Conservation (phyloP, 2,888 invertebrate genomes). For the Pheosia tremula region DNA sequence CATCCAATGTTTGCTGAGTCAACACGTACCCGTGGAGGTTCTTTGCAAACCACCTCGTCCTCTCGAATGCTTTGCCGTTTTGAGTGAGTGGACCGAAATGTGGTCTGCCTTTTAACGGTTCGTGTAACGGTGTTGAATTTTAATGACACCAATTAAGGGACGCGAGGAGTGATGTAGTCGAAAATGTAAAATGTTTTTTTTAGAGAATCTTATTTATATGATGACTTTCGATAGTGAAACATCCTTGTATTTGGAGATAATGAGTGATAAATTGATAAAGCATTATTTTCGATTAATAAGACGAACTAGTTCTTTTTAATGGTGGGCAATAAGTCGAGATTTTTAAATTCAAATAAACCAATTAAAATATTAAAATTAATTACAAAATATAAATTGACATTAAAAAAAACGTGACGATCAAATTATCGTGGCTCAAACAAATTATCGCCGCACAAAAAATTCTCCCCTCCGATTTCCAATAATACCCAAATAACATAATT, state of each 20-base stretch:
- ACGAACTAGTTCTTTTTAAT: not conserved
- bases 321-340: not conserved
- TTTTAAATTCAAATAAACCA: not conserved
- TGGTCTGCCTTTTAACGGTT: constrained; percentile 35
- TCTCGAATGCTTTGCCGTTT: constrained; percentile 55
- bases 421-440: constrained; percentile 47
- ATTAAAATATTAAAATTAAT: constrained; percentile 10
- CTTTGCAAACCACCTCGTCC: constrained; percentile 49
- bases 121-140: constrained; percentile 35
- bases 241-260: not conserved
- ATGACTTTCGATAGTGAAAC: not conserved
- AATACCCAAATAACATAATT: constrained; percentile 65
- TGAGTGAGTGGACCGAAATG: constrained; percentile 47
- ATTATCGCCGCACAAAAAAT: constrained; percentile 45
- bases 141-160: constrained; percentile 39
- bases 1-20: constrained; percentile 68
- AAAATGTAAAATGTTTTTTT: constrained; percentile 16
- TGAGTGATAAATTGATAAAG: not conserved
- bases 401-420: constrained; percentile 28
- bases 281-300: not conserved
- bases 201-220: not conserved
- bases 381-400: not conserved
- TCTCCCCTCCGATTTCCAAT: constrained; percentile 42
- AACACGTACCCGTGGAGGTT: constrained; percentile 55
- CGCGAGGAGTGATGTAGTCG: constrained; percentile 24